Percentiles rank a stretch among this genome's conserved stretches.
These are phyloP conservation scores for Amyelois transitella DNA, from an alignment of 1,140 invertebrate genomes.

Conservation along the genomic window DNA sequence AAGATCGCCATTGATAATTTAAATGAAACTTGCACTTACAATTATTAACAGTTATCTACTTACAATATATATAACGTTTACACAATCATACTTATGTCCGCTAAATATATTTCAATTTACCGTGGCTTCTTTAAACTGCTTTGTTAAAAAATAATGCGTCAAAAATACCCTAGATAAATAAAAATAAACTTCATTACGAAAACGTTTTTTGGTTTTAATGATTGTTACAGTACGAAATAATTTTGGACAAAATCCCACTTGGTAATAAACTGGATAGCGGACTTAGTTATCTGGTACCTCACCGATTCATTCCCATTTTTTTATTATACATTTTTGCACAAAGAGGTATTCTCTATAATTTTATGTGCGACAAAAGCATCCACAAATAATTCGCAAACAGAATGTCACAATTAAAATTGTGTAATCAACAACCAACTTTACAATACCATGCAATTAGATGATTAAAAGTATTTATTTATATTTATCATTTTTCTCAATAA, in stretches of 20 bases:
- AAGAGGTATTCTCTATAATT: slow-evolving; percentile 48
- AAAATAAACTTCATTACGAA: too few species aligned
- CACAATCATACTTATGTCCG: neutral
- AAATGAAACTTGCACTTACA: neutral
- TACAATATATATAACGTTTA: neutral
- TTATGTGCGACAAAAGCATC: slow-evolving; percentile 62
- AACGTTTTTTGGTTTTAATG: too few species aligned
- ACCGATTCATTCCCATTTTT: neutral
- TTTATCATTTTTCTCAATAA: neutral
- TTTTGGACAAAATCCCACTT: too few species aligned
- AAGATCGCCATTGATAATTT: neutral
- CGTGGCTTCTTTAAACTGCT: too few species aligned
- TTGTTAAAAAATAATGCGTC: too few species aligned
- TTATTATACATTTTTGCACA: slow-evolving; percentile 17
- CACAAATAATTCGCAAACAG: slow-evolving; percentile 22
- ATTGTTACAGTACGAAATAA: too few species aligned
- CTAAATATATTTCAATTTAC: neutral
- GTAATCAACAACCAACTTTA: slow-evolving; percentile 33
- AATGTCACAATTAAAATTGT: slow-evolving; percentile 5
- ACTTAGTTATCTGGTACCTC: neutral
- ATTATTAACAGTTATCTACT: neutral
- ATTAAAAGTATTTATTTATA: neutral
- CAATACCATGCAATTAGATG: slow-evolving; percentile 32
- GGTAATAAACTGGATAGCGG: too few species aligned
- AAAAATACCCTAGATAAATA: too few species aligned